A percentile compares a stretch with the other conserved stretches of the same genome.
Evolutionary conservation across 2,888 invertebrate genomes (phyloP).

Genomic region (Drosophila melanocephala): DNA sequence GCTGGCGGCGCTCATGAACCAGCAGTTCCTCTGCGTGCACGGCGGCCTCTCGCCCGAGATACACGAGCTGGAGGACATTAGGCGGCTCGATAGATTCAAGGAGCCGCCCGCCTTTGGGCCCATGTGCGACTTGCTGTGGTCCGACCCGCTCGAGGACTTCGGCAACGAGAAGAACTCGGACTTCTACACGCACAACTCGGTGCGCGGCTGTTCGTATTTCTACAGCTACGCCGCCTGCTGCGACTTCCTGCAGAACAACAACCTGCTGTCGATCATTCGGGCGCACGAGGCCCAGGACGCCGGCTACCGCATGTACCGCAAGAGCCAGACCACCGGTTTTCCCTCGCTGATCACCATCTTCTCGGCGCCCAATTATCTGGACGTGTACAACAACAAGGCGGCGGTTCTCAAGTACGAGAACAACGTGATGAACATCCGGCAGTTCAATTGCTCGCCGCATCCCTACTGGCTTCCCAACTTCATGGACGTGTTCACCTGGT

Average conservation of each 20-base stretch:
- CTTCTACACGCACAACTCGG: conserved; percentile 99
- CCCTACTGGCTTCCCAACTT: conserved; percentile 99
- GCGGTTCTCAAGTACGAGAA: conserved; percentile 99
- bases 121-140: conserved; percentile 99
- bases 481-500: conserved; percentile 99
- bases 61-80: conserved; percentile 99
- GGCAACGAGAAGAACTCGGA: conserved; percentile 98
- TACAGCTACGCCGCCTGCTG: conserved; percentile 99
- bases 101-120: conserved; percentile 99
- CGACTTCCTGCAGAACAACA: conserved; percentile 99
- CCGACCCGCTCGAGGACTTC: conserved; percentile 99
- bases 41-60: conserved; percentile 99
- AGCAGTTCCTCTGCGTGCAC: conserved; percentile 99
- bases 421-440: conserved; percentile 99
- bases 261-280: conserved; percentile 99
- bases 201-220: conserved; percentile 99
- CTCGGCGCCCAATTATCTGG: conserved; percentile 99
- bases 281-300: conserved; percentile 99
- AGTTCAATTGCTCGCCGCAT: conserved; percentile 99
- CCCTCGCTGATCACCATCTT: conserved; percentile 99
- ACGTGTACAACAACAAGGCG: conserved; percentile 99
- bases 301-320: conserved; percentile 99
- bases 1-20: conserved; percentile 99
- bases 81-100: conserved; percentile 99
- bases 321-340: conserved; percentile 99